Base-by-base conservation (phyloP, 2,113 vertebrate genomes). In the cattle (Bos taurus) region DNA sequence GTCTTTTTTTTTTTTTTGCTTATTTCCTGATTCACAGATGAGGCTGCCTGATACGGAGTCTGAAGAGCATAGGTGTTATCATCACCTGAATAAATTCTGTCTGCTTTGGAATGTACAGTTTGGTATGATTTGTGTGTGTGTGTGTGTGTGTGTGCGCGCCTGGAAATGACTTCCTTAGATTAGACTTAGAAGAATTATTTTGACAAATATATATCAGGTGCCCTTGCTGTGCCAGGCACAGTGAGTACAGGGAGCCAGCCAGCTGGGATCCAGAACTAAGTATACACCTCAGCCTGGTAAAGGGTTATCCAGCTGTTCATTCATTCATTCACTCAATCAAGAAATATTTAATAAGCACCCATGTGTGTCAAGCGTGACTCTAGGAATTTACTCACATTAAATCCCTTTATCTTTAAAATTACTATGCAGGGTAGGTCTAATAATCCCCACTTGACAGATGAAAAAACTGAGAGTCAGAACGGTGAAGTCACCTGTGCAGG, bases 1-100 rank as follows among this genome's bases (percentile, higher is more conserved):
- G 48, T 16, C 82, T 91, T 43, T 86, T 78, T 91, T 15, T 87
- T 71, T 36, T 36, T 21, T 21, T 6, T 1, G 4, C 19, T 64
- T 19, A 28, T 95, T 98, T 97, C 97, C 97, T 94, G 88, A 96
- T 97, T 97, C 97, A 96, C 50, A 93, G 97, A 97, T 91, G 78
- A 96, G 78, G 78, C 88, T 84, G 43, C 50, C 86, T 57, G 82
- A 97, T 94, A 96, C 2, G 52, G 60, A 15, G 36, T 82, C 93
- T 88, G 64, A 78, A 57, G 64, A 40, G 5, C n/a, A 17, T 5
- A 50, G 16, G 33, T 23, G 25, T 48, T n/a, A 30, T 28, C 74
- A 33, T 89, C 60, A 36, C 46, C 71, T 57, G 25, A 87, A 26
- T 48, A 21, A 74, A 86, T 59, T 91, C 94, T 57, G 4, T 21